Percentiles rank a stretch among this genome's conserved stretches.
These are phyloP conservation scores for Polypterus senegalus DNA, from an alignment of 2,113 vertebrate genomes.

Conservation along the genomic window DNA sequence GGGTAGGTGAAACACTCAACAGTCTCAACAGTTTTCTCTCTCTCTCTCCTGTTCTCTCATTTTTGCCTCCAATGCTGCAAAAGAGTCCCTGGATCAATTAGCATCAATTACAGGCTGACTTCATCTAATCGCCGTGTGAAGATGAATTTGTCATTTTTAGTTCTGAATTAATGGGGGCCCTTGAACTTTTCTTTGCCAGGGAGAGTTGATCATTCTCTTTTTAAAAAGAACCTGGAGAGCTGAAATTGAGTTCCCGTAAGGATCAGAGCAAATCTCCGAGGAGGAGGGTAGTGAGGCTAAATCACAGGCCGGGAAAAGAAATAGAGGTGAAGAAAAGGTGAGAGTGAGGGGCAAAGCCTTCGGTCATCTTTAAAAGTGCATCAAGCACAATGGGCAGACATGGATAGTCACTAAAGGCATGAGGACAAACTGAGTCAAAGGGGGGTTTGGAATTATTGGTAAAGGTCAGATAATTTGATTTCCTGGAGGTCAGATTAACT, in stretches of 20 bases:
- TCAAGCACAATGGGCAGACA: no score
- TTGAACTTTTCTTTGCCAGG: constrained; percentile 69
- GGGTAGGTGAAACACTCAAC: no score
- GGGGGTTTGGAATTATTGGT: no score
- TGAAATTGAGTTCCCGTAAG: not conserved
- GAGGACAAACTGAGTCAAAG: no score
- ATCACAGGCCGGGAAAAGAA: not conserved
- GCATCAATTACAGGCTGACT: constrained; percentile 70
- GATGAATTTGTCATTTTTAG: constrained; percentile 80
- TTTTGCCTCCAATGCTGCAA: constrained; percentile 11
- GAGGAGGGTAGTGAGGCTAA: not conserved
- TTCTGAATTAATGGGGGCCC: constrained; percentile 73
- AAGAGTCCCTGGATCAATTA: constrained; percentile 67
- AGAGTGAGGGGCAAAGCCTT: not conserved
- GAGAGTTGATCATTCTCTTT: constrained; percentile 32
- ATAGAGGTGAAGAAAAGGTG: not conserved
- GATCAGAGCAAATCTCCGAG: not conserved
- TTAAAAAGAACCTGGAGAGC: constrained; percentile 9
- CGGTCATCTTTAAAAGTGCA: no score
- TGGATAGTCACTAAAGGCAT: no score
- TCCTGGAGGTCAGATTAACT: no score
- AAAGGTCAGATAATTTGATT: no score
- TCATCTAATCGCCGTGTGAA: constrained; percentile 76
- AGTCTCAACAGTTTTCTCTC: no score
- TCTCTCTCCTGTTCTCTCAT: not conserved